Base-by-base conservation (phyloP, 2,797 vertebrate species). In the Malacoraja senta region DNA sequence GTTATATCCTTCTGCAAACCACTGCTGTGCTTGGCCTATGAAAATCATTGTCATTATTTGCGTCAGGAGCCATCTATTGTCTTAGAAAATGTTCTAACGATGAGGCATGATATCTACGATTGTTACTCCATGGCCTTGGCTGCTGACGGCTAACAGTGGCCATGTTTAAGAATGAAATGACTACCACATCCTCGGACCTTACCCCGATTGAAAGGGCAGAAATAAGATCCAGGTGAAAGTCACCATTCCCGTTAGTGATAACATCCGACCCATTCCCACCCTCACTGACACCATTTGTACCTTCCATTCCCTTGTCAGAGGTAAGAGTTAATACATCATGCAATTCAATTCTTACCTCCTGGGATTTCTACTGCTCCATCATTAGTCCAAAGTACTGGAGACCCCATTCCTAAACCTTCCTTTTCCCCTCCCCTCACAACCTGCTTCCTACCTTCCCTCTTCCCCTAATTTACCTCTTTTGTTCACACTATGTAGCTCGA, bases 51-150 rank as follows among this genome's bases (percentile, higher is more conserved):
- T 19, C 58, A 29, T 21, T 19, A 71, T 72, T 38, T 26, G 26
- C 35, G 21, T 71, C 19, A 44, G 68, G 35, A 24, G n/a, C 10
- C 1, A 2, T 61, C 63, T 13, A 1, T 86, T 86, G 26, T 44
- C 21, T 72, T 65, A 8, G n/a, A 35, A 32, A n/a, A n/a, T 65
- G 44, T 6, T 53, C 44, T 53, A 7, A 4, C 44, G 44, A 53
- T 53, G 44, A 53, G 44, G 44, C 44, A 53, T 6, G 44, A 53
- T 53, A 53, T 53, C 4, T 53, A 53, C 44, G 44, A 7, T 53
- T 53, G 44, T 53, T 53, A 53, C 81, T 84, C 15, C 81, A 84
- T 84, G 81, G 81, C 81, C 81, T 84, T 84, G 81, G 81, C 44
- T 84, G 81, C 24, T 84, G 81, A 61, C 81, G n/a, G 81, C 44